Evolutionary conservation across 1,140 invertebrate genomes (phyloP).

Genomic region (Heliconius melpomene): DNA sequence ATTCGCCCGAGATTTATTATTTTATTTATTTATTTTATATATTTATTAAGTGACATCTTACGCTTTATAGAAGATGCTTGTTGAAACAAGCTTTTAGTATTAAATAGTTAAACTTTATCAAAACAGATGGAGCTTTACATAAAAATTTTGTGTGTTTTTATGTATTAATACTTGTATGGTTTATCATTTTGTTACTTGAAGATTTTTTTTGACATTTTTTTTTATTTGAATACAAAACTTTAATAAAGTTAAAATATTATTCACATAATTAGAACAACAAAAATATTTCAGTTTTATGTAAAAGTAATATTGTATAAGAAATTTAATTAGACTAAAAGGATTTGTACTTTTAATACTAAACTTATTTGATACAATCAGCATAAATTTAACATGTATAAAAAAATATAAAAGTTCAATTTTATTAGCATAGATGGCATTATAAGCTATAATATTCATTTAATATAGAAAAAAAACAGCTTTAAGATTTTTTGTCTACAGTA

Average conservation of each 20-base stretch:
- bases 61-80: background rate
- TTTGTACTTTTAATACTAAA: background rate
- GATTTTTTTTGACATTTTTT: no score
- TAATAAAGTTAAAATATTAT: no score
- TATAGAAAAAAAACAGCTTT: background rate
- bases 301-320: no score
- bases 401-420: background rate
- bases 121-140: background rate
- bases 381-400: background rate
- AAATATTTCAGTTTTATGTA: no score
- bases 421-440: background rate
- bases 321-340: background rate
- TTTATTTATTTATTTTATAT: background rate
- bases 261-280: no score
- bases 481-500: no score
- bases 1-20: no score
- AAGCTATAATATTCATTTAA: background rate
- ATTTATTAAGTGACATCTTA: background rate
- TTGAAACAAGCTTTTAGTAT: background rate
- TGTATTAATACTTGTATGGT: background rate
- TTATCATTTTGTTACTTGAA: background rate
- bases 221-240: no score
- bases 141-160: background rate
- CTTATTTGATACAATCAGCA: background rate
- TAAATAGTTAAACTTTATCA: background rate